phyloP scores from a whole-genome alignment of 1,140 invertebrate genomes.

The Cyclina sinensis region DNA sequence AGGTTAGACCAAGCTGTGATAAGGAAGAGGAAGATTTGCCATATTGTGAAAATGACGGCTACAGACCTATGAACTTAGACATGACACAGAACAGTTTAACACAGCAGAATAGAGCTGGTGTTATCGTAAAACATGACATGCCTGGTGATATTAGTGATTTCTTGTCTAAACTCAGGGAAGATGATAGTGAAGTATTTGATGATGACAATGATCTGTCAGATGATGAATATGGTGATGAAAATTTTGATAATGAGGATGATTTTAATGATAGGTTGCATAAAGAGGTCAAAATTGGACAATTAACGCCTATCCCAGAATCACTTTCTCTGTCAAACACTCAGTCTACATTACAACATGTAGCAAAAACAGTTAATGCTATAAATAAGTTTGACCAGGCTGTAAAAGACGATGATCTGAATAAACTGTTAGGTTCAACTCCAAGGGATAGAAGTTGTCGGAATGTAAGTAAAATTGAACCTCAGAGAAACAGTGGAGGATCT shows the following conservation, averaged over 20 bases:
- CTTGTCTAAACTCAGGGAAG: conserved; percentile 38
- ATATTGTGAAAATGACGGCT: conserved; percentile 77
- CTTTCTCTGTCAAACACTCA: conserved; percentile 71
- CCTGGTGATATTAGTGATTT: conserved; percentile 57
- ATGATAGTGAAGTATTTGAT: conserved; percentile 27
- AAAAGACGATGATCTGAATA: conserved; percentile 76
- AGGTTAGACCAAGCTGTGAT: conserved; percentile 62
- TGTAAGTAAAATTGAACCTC: not conserved
- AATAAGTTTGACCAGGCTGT: conserved; percentile 77
- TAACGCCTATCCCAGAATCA: conserved; percentile 81
- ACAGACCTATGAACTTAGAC: conserved; percentile 81
- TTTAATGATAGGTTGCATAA: conserved; percentile 47
- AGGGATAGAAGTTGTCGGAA: conserved; percentile 39
- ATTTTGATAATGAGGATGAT: conserved; percentile 28
- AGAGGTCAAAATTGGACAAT: conserved; percentile 72
- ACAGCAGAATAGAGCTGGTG: conserved; percentile 57
- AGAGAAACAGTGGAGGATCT: conserved; percentile 46
- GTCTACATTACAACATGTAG: conserved; percentile 38
- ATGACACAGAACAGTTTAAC: conserved; percentile 72
- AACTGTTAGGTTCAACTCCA: conserved; percentile 72
- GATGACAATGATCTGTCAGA: conserved; percentile 11
- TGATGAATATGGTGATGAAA: conserved; percentile 10
- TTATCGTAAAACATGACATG: conserved; percentile 52
- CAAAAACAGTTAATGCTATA: conserved; percentile 76
- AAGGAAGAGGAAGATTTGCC: conserved; percentile 63